Conservation (phyloP, 2,888 invertebrate genomes). For the Drosophila multiciliata region DNA sequence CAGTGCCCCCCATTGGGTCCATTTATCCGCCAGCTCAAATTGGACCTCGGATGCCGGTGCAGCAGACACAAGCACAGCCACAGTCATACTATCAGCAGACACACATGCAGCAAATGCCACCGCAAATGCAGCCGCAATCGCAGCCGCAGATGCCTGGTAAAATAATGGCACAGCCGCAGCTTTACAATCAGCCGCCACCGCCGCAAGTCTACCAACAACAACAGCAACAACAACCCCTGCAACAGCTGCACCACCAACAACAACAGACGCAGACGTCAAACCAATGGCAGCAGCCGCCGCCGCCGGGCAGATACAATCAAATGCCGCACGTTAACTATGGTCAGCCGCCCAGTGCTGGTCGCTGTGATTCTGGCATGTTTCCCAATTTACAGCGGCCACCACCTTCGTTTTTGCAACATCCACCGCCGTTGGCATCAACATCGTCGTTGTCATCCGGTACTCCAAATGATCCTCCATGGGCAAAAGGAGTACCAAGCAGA, state of each 20-base stretch:
- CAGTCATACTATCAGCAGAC: neutral
- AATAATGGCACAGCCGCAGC: slow-evolving; percentile 79
- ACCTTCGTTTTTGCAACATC: slow-evolving; percentile 37
- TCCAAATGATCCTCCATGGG: slow-evolving; percentile 22
- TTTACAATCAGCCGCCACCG: slow-evolving; percentile 79
- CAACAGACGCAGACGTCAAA: slow-evolving; percentile 31
- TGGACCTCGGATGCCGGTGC: slow-evolving; percentile 24
- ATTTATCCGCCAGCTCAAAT: slow-evolving; percentile 32
- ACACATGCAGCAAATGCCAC: slow-evolving; percentile 21
- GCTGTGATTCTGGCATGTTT: slow-evolving; percentile 17
- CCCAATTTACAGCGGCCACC: slow-evolving; percentile 65
- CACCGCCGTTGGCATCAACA: neutral
- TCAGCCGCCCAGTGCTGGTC: slow-evolving; percentile 9
- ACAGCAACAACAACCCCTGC: slow-evolving; percentile 44
- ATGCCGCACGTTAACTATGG: slow-evolving; percentile 31
- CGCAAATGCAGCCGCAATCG: slow-evolving; percentile 27
- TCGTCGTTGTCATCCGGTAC: slow-evolving; percentile 4
- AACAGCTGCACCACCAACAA: slow-evolving; percentile 71
- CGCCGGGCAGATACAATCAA: slow-evolving; percentile 32
- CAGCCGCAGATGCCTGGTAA: slow-evolving; percentile 47
- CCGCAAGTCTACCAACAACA: slow-evolving; percentile 32
- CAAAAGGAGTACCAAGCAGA: slow-evolving; percentile 11
- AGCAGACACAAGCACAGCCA: slow-evolving; percentile 34
- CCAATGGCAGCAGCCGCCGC: slow-evolving; percentile 45
- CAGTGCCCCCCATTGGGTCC: slow-evolving; percentile 21